phyloP scores from a whole-genome alignment of 2,797 vertebrate genomes.

The Chelmon rostratus region DNA sequence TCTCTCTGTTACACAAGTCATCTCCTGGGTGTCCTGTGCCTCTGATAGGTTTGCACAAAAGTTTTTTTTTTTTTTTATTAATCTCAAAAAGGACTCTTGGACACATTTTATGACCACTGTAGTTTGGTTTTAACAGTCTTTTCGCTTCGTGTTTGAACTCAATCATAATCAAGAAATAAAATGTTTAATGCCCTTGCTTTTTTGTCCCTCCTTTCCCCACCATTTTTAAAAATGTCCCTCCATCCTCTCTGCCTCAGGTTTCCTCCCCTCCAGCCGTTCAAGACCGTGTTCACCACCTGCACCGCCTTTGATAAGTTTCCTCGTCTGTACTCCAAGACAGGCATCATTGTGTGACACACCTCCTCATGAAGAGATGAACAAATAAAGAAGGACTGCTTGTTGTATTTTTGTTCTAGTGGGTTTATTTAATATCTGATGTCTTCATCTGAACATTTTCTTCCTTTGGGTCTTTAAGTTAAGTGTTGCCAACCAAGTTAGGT shows the following conservation, averaged over 20 bases:
- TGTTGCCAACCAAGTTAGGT: not conserved
- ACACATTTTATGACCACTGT: not conserved
- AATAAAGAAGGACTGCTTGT: slow-evolving; percentile 23
- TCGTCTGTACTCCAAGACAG: slow-evolving; percentile 84
- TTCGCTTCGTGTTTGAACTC: slow-evolving; percentile 7
- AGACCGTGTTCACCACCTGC: slow-evolving; percentile 82
- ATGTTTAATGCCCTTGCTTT: not conserved
- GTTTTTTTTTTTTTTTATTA: too few species aligned
- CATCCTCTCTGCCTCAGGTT: slow-evolving; percentile 14
- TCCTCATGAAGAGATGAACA: slow-evolving; percentile 16
- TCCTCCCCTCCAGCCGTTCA: slow-evolving; percentile 84
- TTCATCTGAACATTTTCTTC: not conserved
- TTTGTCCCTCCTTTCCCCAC: not conserved
- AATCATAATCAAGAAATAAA: not conserved
- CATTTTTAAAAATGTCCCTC: not conserved
- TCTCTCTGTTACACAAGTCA: not conserved
- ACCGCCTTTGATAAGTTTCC: slow-evolving; percentile 86
- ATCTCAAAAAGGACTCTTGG: too few species aligned
- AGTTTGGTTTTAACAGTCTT: not conserved
- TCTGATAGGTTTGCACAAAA: not conserved
- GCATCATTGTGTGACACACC: slow-evolving; percentile 79
- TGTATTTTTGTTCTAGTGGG: slow-evolving; percentile 9
- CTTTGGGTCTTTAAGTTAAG: not conserved
- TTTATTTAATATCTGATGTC: not conserved
- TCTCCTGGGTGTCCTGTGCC: not conserved